A percentile compares a stretch with the other conserved stretches of the same genome.
These are phyloP conservation scores for Acanthopagrus latus DNA, from an alignment of 2,797 vertebrate species.

Conservation along the genomic window DNA sequence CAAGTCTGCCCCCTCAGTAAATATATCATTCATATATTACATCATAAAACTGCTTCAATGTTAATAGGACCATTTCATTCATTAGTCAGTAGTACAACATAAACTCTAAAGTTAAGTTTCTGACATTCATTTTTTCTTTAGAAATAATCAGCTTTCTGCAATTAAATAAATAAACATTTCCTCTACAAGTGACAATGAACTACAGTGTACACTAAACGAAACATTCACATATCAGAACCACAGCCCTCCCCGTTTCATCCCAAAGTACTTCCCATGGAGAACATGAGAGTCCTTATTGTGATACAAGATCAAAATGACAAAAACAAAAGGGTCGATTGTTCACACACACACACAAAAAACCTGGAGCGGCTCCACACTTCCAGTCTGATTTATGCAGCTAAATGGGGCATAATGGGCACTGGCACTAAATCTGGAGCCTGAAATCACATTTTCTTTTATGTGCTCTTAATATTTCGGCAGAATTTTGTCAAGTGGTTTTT, in stretches of 20 bases:
- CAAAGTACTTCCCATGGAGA: slow-evolving; percentile 36
- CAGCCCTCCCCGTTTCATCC: slow-evolving; percentile 2
- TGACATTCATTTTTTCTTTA: background rate
- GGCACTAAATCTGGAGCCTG: slow-evolving; percentile 25
- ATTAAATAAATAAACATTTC: slow-evolving; percentile 24
- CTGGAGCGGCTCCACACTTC: slow-evolving; percentile 39
- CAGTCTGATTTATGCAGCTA: slow-evolving; percentile 34
- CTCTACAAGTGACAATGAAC: slow-evolving; percentile 7
- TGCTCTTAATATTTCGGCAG: slow-evolving; percentile 6
- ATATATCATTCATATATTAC: too few species aligned
- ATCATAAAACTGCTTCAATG: background rate
- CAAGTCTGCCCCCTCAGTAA: too few species aligned
- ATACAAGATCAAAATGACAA: slow-evolving; percentile 34
- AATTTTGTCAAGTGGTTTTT: background rate
- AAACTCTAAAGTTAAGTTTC: background rate
- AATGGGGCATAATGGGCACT: slow-evolving; percentile 17
- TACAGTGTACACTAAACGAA: slow-evolving; percentile 55
- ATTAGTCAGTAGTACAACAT: background rate
- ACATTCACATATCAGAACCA: slow-evolving; percentile 25
- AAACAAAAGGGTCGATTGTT: slow-evolving; percentile 54
- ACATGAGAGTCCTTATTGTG: slow-evolving; percentile 41
- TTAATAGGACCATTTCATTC: background rate
- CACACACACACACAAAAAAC: background rate
- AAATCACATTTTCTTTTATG: slow-evolving; percentile 24
- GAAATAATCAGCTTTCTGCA: background rate